These are phyloP conservation scores for Pollenia labialis DNA, from an alignment of 2,888 invertebrate species.

Conservation along the genomic window DNA sequence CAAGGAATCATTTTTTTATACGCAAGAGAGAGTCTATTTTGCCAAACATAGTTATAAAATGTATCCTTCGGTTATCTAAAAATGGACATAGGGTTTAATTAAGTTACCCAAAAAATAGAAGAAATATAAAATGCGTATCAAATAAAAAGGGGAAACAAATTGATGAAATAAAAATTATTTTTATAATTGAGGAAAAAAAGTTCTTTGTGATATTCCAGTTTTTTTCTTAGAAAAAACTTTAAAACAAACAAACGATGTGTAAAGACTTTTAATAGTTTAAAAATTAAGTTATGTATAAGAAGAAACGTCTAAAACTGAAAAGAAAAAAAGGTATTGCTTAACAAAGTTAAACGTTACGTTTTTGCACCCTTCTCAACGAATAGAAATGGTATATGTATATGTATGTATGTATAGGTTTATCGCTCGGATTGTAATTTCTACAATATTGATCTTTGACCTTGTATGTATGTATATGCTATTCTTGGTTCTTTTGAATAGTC, in stretches of 20 bases:
- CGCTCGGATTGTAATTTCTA: too few species aligned
- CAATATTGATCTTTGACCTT: too few species aligned
- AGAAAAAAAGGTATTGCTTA: too few species aligned
- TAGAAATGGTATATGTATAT: too few species aligned
- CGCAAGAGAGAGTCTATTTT: not conserved
- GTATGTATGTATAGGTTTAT: too few species aligned
- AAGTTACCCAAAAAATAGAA: constrained; percentile 39
- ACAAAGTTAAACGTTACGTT: too few species aligned
- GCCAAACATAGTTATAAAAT: constrained; percentile 47
- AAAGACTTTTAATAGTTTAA: constrained; percentile 13
- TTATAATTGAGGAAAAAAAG: not conserved
- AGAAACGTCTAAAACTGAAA: too few species aligned
- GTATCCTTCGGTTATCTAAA: constrained; percentile 33
- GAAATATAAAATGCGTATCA: not conserved
- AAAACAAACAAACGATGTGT: constrained; percentile 19
- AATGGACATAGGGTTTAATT: constrained; percentile 49
- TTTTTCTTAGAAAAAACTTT: not conserved
- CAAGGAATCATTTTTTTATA: too few species aligned
- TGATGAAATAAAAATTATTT: constrained; percentile 39
- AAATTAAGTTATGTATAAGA: too few species aligned
- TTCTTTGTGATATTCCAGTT: not conserved
- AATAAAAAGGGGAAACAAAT: not conserved
- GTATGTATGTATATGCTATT: too few species aligned
- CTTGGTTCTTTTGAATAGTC: too few species aligned
- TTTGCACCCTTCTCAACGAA: too few species aligned